Evolutionary conservation across 2,113 vertebrate species (phyloP), one percentile per base, ranked within the genome.

Genomic region (Cryptotis parvus): DNA sequence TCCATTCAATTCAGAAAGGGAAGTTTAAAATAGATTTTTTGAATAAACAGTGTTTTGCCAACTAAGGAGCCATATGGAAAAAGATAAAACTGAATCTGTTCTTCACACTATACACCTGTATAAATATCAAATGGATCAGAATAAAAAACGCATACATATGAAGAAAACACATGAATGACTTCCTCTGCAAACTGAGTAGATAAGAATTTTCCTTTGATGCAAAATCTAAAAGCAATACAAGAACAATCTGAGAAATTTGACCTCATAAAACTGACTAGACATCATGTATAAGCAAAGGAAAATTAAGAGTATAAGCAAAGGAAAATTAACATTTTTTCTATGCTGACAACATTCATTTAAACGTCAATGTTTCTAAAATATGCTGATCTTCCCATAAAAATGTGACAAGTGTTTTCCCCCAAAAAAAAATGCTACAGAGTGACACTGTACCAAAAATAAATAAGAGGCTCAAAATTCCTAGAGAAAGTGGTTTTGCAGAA

Each of bases 1-100:
- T 75, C 52, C 24, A 52, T 83, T 43, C 22, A 26, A 84, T 69
- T 37, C 49, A 92, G 69, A 79, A 94, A 49, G 35, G 24, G 37
- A 94, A 20, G 11, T 87, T 63, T 91, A 93, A 93, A 91, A 92
- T 84, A 95, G 55, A 91, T 33, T 86, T n/a, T 88, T 90, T 76
- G 41, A 92, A 89, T 90, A 76, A 81, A 58, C 8, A 49, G 24
- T 68, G 31, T 89, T 91, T 86, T 93, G 61, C 68, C 43, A 93
- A 96, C 55, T 83, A 22, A 86, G 65, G 65, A 92, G 55, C 80
- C 86, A 93, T 93, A 94, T 91, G 87, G 91, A 68, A 90, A 91
- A 94, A 96, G 94, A 91, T 84, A 91, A 91, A 93, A 89, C 77
- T 78, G 68, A 95, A 92, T 83, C 55, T 93, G 84, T 86, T 95